Evolutionary conservation across 1,140 invertebrate species (phyloP).

Genomic region (Papilio glaucus): DNA sequence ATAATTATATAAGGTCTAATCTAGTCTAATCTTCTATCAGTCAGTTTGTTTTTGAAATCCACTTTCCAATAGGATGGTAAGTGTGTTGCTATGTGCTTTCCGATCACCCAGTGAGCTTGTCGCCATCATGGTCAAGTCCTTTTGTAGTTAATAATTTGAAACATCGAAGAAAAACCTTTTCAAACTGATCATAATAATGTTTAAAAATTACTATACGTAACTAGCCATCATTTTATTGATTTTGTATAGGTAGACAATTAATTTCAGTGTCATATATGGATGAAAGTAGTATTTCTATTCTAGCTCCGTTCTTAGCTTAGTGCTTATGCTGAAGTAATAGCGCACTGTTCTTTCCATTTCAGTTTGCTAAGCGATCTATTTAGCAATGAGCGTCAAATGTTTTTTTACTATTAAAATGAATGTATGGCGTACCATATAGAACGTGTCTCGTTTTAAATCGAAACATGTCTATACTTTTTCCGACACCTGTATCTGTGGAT

Average conservation of each 20-base stretch:
- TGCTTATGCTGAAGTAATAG: constrained; percentile 17
- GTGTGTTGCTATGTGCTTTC: too few relatives aligned
- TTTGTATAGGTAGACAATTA: neutral
- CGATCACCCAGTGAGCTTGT: too few relatives aligned
- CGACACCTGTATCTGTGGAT: constrained; percentile 36
- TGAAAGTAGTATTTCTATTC: neutral
- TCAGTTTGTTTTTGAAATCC: too few relatives aligned
- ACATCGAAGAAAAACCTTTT: too few relatives aligned
- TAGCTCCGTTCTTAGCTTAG: neutral
- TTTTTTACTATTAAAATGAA: constrained; percentile 27
- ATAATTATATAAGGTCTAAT: too few relatives aligned
- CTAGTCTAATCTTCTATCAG: too few relatives aligned
- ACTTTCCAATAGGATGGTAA: too few relatives aligned
- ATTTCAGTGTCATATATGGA: neutral
- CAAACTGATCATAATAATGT: too few relatives aligned
- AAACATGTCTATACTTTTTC: constrained; percentile 28
- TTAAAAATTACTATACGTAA: constrained; percentile 28
- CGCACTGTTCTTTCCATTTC: constrained; percentile 13
- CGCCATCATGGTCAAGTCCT: too few relatives aligned
- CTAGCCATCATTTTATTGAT: constrained; percentile 15
- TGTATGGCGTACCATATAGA: constrained; percentile 1
- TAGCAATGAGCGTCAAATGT: neutral
- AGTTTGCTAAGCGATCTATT: constrained; percentile 27
- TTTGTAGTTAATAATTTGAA: too few relatives aligned
- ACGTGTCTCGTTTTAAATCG: neutral